Base-by-base conservation (phyloP, 2,113 vertebrate species). In the Axis porcinus region DNA sequence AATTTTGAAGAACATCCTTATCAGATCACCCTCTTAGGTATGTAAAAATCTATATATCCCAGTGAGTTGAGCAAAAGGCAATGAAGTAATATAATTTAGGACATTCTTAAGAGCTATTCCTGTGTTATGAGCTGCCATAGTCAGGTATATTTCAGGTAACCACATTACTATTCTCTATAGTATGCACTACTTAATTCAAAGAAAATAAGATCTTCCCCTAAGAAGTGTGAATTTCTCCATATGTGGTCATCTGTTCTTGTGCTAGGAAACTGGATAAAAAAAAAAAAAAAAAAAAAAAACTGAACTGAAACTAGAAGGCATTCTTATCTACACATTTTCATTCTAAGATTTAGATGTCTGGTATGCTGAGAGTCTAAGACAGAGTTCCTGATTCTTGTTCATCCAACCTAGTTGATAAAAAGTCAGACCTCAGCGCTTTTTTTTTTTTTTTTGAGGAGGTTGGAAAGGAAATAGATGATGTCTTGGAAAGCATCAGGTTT, bases 1-100 rank as follows among this genome's bases (percentile, higher is more conserved):
- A 96, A 97, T 95, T 98, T 88, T 98, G 97, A 99, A 98, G 97
- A 98, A 95, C 92, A 98, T 97, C 95, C 96, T 97, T 97, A 98
- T 98, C 96, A 97, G 95, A 98, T 97, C 85, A 97, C 92, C 28
- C 89, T 79, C 21, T 92, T 83, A 86, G 11, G 19, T 91, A 81
- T 50, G 60, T 86, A 64, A 89, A 89, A 97, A 93, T 96, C 86
- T 89, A 52, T 93, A 95, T 47, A 96, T 57, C 40, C 62, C 57
- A 86, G n/a, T 33, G 62, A 67, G 0, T 0, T 82, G n/a, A 93
- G 62, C 50, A 87, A 92, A 52, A 78, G 50, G 85, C 40, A 97
- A 94, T 74, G 23, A 4, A 27, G n/a, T 55, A 91, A 47, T 36
- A 95, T 81, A 95, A 97, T 90, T 58, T 67, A 86, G 45, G 30